Evolutionary conservation across 2,888 invertebrate genomes (phyloP), one percentile per base, ranked within the genome.

Genomic region (Drosophila differens): DNA sequence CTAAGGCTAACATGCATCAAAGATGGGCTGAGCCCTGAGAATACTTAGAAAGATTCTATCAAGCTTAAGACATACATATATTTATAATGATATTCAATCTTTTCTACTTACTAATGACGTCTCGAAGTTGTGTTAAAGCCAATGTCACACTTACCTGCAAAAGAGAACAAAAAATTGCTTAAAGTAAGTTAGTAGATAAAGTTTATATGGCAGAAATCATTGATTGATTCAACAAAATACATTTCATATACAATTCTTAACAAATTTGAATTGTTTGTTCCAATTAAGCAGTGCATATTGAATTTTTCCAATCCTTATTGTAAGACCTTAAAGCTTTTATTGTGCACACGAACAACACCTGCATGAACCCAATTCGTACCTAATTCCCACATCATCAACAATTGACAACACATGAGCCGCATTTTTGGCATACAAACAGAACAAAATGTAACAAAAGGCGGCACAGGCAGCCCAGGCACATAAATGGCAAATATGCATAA

Each of bases 321-420:
- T 49, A 58, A 19, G 28, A n/a, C 39, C 51, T 74, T 76, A 59
- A 76, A 79, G 69, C 68, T 12, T 57, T 37, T 32, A 32, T 22
- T 47, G 55, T 22, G 22, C 35, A 25, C 32, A 44, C 16, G 25
- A 30, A 28, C 67, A 30, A 37, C 70, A 59, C 65, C 74, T 74
- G 81, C 60, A 66, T 52, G 39, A 44, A 22, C 53, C 44, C 71
- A 59, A 69, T 83, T 74, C 67, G 66, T 71, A 75, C 80, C 83
- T 78, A 76, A 90, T 89, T 89, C 83, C 89, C 90, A 89, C 86
- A 89, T 86, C 89, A 89, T 90, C 85, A 89, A 81, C 83, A 86
- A 85, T 82, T 82, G 81, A 87, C 85, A 84, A 75, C 87, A 81
- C 81, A 84, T 84, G 89, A 73, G 83, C 85, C 81, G 76, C 85